Base-by-base conservation (phyloP, 2,113 vertebrate species). In the Eidolon helvum region DNA sequence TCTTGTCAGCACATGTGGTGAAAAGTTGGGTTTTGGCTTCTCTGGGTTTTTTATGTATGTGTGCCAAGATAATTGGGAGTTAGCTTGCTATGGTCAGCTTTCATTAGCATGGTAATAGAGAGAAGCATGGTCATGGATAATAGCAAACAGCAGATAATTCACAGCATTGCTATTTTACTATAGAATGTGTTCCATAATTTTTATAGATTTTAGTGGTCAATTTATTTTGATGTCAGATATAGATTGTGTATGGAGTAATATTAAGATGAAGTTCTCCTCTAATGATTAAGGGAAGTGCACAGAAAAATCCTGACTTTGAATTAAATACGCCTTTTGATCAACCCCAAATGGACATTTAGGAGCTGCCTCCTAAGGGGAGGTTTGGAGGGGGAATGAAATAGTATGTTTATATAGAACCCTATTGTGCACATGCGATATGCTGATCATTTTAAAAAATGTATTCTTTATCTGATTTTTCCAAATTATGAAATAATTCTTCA, bases 1-100 rank as follows among this genome's bases (percentile, higher is more conserved):
- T 59, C 84, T 91, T 74, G 68, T 95, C 69, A 78, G 85, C 35
- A 96, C 80, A 96, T 91, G 88, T 61, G 87, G 79, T 92, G 15
- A 92, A 74, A 93, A 82, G 75, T 48, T 35, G 48, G 59, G 40
- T 77, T 95, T 87, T 48, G 87, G 75, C 75, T 87, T 74, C 69
- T 63, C 55, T 85, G 61, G 26, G 86, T 50, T 96, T 90, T 92
- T 55, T 55, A 30, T 35, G 65, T 40, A 4, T 71, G 22, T 14
- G 53, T 38, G 94, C 69, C 94, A 95, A 90, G 80, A 68, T 75
- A 79, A 77, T 12, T 65, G 94, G 35, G 71, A 87, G 61, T 43
- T 94, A 82, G 85, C 90, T 94, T 75, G 83, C 75, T 33, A 28
- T 14, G 66, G 87, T 77, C 71, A 35, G 40, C 69, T 97, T 90